These are phyloP conservation scores for Setipinna tenuifilis DNA, from an alignment of 2,797 vertebrate species.

Conservation along the genomic window DNA sequence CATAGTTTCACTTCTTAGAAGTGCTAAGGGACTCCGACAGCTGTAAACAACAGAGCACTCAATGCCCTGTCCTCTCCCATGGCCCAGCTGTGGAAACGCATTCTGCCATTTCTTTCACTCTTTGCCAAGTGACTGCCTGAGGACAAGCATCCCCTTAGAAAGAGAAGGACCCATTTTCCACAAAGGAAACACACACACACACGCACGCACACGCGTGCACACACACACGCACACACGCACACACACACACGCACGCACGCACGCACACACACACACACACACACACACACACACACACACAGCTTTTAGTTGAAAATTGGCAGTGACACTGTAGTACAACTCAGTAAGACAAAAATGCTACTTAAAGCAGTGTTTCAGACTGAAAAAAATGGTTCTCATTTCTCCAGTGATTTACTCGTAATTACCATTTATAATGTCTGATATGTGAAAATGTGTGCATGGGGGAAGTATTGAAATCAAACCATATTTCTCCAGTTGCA, in stretches of 20 bases:
- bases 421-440: neutral
- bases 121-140: slow-evolving; percentile 81
- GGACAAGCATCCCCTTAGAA: slow-evolving; percentile 77
- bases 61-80: slow-evolving; percentile 82
- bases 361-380: neutral
- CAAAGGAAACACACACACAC: slow-evolving; percentile 61
- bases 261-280: neutral
- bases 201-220: neutral
- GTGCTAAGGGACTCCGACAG: slow-evolving; percentile 76
- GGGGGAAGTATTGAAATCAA: neutral
- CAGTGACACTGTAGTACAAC: neutral
- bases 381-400: neutral
- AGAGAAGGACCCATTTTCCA: slow-evolving; percentile 82
- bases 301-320: neutral
- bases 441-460: neutral
- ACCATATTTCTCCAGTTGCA: neutral
- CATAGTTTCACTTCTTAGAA: slow-evolving; percentile 72
- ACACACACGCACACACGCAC: slow-evolving; percentile 5
- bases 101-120: slow-evolving; percentile 82
- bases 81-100: slow-evolving; percentile 81
- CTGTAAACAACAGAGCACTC: slow-evolving; percentile 83
- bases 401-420: neutral
- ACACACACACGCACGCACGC: neutral
- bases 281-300: neutral
- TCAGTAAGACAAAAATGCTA: neutral